A percentile compares a stretch with the other conserved stretches of the same genome.
These are phyloP conservation scores for Drosophila persimilis DNA, from an alignment of 1,140 invertebrate species.

Conservation along the genomic window DNA sequence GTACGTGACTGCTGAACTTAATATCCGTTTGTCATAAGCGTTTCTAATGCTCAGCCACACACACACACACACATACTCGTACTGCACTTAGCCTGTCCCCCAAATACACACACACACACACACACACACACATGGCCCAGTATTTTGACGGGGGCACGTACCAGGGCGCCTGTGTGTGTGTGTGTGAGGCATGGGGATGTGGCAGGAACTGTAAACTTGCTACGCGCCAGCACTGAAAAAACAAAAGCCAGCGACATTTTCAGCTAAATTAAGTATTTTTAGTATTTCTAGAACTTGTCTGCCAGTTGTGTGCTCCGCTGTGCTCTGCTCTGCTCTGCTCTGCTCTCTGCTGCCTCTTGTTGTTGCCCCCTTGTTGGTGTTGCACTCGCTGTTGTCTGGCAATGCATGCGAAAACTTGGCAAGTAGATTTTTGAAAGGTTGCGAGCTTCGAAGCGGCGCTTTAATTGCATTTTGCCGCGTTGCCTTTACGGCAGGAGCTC, in stretches of 20 bases:
- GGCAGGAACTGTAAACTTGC: constrained; percentile 49
- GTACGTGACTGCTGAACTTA: constrained; percentile 80
- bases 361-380: no score
- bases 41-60: constrained; percentile 71
- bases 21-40: constrained; percentile 82
- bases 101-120: background rate
- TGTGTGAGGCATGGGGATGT: background rate
- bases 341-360: background rate
- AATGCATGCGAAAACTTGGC: constrained; percentile 74
- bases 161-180: constrained; percentile 19
- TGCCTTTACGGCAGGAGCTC: constrained; percentile 24
- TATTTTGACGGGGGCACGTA: constrained; percentile 62
- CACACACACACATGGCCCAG: constrained; percentile 6
- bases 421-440: constrained; percentile 77
- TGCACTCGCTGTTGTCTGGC: constrained; percentile 49
- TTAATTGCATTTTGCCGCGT: constrained; percentile 73
- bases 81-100: constrained; percentile 27
- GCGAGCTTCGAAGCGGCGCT: constrained; percentile 53
- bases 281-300: constrained; percentile 74
- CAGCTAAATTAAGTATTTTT: constrained; percentile 80
- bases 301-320: constrained; percentile 40
- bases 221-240: constrained; percentile 46
- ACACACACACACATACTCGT: constrained; percentile 40
- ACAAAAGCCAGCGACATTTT: constrained; percentile 78
- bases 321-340: background rate